Base-by-base conservation (phyloP, 2,797 vertebrate genomes). In the Semaprochilodus insignis region DNA sequence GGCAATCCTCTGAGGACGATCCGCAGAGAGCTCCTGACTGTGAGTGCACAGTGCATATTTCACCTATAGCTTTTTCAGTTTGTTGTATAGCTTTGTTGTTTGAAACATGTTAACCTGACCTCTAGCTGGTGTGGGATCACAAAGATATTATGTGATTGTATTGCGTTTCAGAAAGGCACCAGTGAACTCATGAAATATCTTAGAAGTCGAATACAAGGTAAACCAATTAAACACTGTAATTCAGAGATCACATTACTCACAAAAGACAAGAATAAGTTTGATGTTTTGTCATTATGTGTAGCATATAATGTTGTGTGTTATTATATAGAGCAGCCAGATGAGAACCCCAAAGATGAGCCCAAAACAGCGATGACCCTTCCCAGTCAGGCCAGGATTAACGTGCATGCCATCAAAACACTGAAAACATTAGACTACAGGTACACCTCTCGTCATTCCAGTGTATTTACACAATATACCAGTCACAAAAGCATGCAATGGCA, bases 1-100 rank as follows among this genome's bases (percentile, higher is more conserved):
- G 98, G 98, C 83, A 99, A 99, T 88, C 96, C 98, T 85, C 86
- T 99, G 90, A 95, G 98, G 90, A 90, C 96, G 34, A 96, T 99
- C 88, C 95, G 97, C 79, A 97, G 96, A 90, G 97, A 99, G 84
- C 87, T 99, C 55, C 92, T 99, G 77, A 95, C 94, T 21, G 98
- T 99, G 90, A 93, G 96, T 72, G 1, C 4, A 55, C 62, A 27
- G 36, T 31, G 31, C 63, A 48, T 44, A 44, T 40, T 78, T 54
- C 40, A 55, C 27, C 59, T 52, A 4, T 4, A 54, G 21, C 19
- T 27, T 54, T 78, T 7, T 36, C 57, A 48, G 44, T 48, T 36
- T 13, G 70, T 15, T 8, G 31, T 31, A 3, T 31, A 31, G 31
- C 31, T 6, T 19, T 81, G 44, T 44, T 44, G 1, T 44, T 44